Conservation (phyloP, 2,888 invertebrate genomes). For the Cheilosia urbana region DNA sequence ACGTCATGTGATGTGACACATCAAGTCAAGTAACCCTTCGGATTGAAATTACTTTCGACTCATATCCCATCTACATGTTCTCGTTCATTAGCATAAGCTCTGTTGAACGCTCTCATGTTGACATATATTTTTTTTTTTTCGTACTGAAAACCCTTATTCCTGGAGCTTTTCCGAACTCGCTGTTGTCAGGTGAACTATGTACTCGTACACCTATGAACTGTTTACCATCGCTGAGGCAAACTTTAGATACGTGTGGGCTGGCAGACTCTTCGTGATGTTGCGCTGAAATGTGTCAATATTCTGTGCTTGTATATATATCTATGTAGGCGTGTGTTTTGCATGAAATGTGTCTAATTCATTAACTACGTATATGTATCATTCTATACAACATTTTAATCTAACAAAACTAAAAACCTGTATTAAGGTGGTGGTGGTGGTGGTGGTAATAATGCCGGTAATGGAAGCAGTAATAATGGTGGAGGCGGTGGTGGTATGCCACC, state of each 20-base stretch:
- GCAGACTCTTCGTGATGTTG: conserved; percentile 19
- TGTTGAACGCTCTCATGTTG: conserved; percentile 1
- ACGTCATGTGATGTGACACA: conserved; percentile 51
- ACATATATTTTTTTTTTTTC: conserved; percentile 8
- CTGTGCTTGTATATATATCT: neutral
- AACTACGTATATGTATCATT: conserved; percentile 50
- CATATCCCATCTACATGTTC: neutral
- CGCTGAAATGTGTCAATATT: conserved; percentile 41
- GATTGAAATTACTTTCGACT: conserved; percentile 63
- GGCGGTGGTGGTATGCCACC: conserved; percentile 81
- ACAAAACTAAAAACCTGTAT: conserved; percentile 45
- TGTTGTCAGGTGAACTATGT: conserved; percentile 14
- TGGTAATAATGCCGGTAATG: conserved; percentile 43
- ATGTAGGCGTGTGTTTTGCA: conserved; percentile 34
- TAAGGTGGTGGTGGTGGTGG: conserved; percentile 57
- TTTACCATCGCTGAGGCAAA: neutral
- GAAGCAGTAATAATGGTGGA: conserved; percentile 18
- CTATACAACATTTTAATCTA: conserved; percentile 47
- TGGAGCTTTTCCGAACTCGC: neutral
- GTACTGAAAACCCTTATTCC: conserved; percentile 11
- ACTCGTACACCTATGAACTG: neutral
- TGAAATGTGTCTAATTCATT: conserved; percentile 65
- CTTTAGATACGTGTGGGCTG: conserved; percentile 7
- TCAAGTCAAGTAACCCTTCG: conserved; percentile 45
- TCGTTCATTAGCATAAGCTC: conserved; percentile 52